phyloP scores from a whole-genome alignment of 2,797 vertebrate genomes.

The Enteromius mattozi region DNA sequence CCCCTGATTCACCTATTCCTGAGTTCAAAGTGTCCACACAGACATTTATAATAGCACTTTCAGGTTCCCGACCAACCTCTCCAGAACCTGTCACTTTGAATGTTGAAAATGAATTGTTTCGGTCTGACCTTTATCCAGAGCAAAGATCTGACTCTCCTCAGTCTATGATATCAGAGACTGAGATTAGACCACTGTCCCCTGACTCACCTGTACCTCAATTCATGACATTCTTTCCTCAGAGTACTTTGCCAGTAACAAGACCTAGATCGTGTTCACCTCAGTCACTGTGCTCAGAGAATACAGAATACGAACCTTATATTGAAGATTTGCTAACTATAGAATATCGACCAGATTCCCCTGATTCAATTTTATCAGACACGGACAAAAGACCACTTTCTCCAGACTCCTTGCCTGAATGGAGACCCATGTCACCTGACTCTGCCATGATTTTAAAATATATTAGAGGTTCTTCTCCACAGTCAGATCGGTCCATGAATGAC shows the following conservation, averaged over 20 bases:
- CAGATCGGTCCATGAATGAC: constrained; percentile 61
- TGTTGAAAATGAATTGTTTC: constrained; percentile 60
- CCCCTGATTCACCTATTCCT: constrained; percentile 65
- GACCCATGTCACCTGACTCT: constrained; percentile 57
- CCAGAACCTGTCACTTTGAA: constrained; percentile 61
- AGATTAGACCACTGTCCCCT: constrained; percentile 49
- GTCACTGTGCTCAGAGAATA: constrained; percentile 65
- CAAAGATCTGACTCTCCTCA: constrained; percentile 48
- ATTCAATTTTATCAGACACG: constrained; percentile 52
- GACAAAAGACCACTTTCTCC: constrained; percentile 38
- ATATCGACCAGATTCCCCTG: constrained; percentile 58
- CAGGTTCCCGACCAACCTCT: constrained; percentile 55
- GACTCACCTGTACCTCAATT: constrained; percentile 52
- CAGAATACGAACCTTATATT: constrained; percentile 57
- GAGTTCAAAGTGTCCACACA: background rate
- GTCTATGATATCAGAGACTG: background rate
- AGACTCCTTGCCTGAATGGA: constrained; percentile 41
- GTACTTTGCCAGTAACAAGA: constrained; percentile 51
- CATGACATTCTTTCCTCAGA: background rate
- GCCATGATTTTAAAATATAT: constrained; percentile 45
- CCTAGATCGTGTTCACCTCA: constrained; percentile 67
- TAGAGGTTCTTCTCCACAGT: constrained; percentile 72
- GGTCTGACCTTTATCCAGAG: constrained; percentile 39
- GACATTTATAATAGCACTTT: background rate
- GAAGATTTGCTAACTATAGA: constrained; percentile 37